These are phyloP conservation scores for Macrobrachium rosenbergii DNA, from an alignment of 1,140 invertebrate genomes.

Conservation along the genomic window DNA sequence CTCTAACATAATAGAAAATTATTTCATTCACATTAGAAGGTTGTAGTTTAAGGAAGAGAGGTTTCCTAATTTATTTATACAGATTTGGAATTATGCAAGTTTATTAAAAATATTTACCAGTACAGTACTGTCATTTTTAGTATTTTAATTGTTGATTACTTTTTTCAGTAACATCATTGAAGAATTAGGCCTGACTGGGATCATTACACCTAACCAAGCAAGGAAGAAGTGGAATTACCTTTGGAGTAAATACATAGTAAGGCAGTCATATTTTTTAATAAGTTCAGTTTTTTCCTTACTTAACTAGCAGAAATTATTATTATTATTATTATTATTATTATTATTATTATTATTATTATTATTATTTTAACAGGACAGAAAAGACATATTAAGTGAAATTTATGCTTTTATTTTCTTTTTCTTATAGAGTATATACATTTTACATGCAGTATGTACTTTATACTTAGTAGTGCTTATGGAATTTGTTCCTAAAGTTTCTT, in stretches of 20 bases:
- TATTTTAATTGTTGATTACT: no score
- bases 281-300: neutral
- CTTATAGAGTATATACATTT: no score
- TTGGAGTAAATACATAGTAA: slow-evolving; percentile 65
- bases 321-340: neutral
- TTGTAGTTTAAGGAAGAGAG: neutral
- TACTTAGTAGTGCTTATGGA: no score
- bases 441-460: no score
- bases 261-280: neutral
- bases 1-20: neutral
- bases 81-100: no score
- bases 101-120: no score
- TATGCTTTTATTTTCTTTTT: no score
- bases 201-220: slow-evolving; percentile 63
- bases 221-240: slow-evolving; percentile 66
- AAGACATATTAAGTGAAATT: no score
- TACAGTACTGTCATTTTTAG: no score
- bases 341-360: neutral
- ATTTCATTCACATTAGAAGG: neutral
- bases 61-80: neutral
- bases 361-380: no score
- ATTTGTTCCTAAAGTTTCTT: no score
- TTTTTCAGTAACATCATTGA: slow-evolving; percentile 59
- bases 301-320: neutral
- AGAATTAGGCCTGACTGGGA: slow-evolving; percentile 53